Evolutionary conservation across 1,140 invertebrate genomes (phyloP), one percentile per base, ranked within the genome.

Genomic region (Pogonomyrmex californicus): DNA sequence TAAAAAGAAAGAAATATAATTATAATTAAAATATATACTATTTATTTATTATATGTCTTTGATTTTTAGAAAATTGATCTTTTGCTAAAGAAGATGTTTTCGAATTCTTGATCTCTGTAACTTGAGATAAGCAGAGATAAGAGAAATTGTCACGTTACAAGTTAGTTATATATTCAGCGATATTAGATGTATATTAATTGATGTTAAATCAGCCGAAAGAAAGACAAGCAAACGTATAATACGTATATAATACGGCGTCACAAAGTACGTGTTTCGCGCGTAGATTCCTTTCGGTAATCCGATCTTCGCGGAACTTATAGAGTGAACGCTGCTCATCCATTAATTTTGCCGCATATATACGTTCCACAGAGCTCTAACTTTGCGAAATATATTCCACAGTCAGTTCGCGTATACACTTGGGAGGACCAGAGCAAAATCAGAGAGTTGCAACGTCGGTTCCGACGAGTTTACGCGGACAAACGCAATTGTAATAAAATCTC

Each of bases 401-500:
- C 68, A 75, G 30, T 83, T 73, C 41, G 12, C 4, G 17, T 56
- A 83, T 83, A 83, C 66, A 73, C 79, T 83, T 75, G 68, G 79
- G 68, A 83, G 12, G n/a, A 9, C 2, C 63, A 30, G n/a, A 54
- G 68, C 41, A 17, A 75, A 75, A 75, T 83, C 68, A 47, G 51
- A 73, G 79, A 83, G 23, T 49, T 83, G 41, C 30, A 49, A 12
- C 10, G 60, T n/a, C 33, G n/a, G 30, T 17, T 75, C 78, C 17
- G 68, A 49, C 41, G 54, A n/a, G 41, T 75, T 75, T 82, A 30
- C 17, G 17, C 30, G 66, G 41, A 75, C 79, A 75, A 75, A 83
- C 12, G 68, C 68, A 38, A 83, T 75, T 73, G 79, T 75, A 82
- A 73, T 73, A 83, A 75, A 83, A 83, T 83, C 68, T 49, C 54